Evolutionary conservation across 2,888 invertebrate genomes (phyloP).

Genomic region (Desoria tigrina): DNA sequence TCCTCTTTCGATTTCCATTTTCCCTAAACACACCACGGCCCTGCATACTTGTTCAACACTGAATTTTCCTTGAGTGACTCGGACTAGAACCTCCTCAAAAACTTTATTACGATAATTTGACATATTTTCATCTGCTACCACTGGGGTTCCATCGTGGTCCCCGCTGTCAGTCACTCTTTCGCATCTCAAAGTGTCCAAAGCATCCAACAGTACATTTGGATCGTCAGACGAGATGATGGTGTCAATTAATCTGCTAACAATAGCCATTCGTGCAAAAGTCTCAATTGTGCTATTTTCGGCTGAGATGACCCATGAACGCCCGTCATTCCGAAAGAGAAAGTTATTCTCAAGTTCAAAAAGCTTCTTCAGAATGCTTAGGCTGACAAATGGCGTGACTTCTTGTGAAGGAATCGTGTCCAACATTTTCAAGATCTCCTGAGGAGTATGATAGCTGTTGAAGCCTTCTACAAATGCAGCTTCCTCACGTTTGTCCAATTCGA

Average conservation of each 20-base stretch:
- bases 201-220: conserved; percentile 57
- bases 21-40: conserved; percentile 62
- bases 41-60: conserved; percentile 64
- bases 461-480: conserved; percentile 55
- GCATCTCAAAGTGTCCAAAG: conserved; percentile 57
- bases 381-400: conserved; percentile 60
- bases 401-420: conserved; percentile 59
- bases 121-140: no score
- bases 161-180: conserved; percentile 50
- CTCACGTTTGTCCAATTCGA: conserved; percentile 48
- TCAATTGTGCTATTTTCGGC: conserved; percentile 54
- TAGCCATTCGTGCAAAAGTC: conserved; percentile 58
- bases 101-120: conserved; percentile 60
- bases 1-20: conserved; percentile 58
- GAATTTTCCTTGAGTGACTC: conserved; percentile 65
- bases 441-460: conserved; percentile 55
- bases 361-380: conserved; percentile 59
- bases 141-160: no score
- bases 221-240: conserved; percentile 59
- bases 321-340: conserved; percentile 54
- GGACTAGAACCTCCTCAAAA: conserved; percentile 65
- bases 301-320: conserved; percentile 54
- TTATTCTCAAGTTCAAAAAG: conserved; percentile 60
- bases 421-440: conserved; percentile 57
- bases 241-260: conserved; percentile 60